These are phyloP conservation scores for Gymnoscopelus microlampas DNA, from an alignment of 2,797 vertebrate genomes.

Conservation along the genomic window DNA sequence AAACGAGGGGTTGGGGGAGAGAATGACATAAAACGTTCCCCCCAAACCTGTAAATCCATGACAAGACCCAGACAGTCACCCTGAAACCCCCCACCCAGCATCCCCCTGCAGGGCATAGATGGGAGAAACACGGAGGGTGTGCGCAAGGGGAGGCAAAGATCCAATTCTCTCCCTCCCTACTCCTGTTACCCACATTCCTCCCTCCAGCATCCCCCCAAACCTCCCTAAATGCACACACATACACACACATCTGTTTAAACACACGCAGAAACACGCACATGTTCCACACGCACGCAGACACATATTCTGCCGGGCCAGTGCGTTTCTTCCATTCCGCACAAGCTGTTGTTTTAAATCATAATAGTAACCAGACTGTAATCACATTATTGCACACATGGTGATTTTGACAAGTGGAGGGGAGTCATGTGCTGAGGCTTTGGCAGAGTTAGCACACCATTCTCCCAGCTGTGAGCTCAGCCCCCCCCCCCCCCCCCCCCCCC, in stretches of 20 bases:
- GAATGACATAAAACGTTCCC: constrained; percentile 70
- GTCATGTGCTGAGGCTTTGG: constrained; percentile 98
- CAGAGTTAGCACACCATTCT: constrained; percentile 88
- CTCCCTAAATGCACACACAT: constrained; percentile 15
- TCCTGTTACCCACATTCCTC: constrained; percentile 46
- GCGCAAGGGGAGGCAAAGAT: constrained; percentile 45
- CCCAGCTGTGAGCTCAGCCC: constrained; percentile 90
- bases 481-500: constrained; percentile 11
- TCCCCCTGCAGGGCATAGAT: constrained; percentile 64
- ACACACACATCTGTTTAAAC: constrained; percentile 67
- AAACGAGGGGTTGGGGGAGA: constrained; percentile 32
- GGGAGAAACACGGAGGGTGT: constrained; percentile 34
- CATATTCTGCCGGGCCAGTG: constrained; percentile 72
- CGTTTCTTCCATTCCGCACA: constrained; percentile 88
- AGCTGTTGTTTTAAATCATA: constrained; percentile 98
- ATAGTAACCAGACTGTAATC: constrained; percentile 98
- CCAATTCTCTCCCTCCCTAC: constrained; percentile 62
- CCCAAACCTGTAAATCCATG: constrained; percentile 71
- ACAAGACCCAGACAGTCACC: constrained; percentile 73
- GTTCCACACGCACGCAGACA: background rate
- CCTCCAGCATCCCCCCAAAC: constrained; percentile 36
- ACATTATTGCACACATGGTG: constrained; percentile 97
- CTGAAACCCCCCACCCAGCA: constrained; percentile 56
- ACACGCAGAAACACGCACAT: constrained; percentile 55
- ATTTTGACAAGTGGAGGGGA: constrained; percentile 90